phyloP scores from a whole-genome alignment of 2,113 vertebrate genomes.

The Chitala chitala region DNA sequence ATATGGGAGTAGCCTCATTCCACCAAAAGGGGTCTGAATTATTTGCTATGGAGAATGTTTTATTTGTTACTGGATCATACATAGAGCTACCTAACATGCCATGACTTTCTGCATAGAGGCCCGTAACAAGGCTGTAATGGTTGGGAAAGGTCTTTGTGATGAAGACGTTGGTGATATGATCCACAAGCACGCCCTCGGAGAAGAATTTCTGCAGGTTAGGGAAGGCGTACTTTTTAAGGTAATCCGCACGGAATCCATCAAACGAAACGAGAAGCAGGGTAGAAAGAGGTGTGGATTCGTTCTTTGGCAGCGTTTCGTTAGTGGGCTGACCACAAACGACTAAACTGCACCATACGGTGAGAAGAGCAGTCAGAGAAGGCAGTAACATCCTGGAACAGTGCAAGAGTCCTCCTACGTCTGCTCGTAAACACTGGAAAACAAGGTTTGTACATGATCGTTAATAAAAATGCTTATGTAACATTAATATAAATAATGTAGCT shows the following conservation, averaged over 20 bases:
- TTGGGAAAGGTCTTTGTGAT: conserved; percentile 96
- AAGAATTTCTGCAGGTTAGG: conserved; percentile 78
- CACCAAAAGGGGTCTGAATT: conserved; percentile 82
- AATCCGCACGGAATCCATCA: conserved; percentile 92
- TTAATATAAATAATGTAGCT: no score
- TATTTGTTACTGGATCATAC: conserved; percentile 70
- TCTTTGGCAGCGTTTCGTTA: conserved; percentile 6
- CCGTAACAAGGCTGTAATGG: conserved; percentile 92
- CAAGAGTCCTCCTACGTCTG: background rate
- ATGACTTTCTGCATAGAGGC: conserved; percentile 88
- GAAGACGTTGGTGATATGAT: conserved; percentile 78
- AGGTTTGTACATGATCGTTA: no score
- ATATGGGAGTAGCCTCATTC: conserved; percentile 79
- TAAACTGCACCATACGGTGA: conserved; percentile 43
- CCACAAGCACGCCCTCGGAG: conserved; percentile 78
- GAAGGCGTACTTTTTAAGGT: conserved; percentile 75
- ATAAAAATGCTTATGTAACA: no score
- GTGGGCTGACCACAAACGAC: conserved; percentile 23
- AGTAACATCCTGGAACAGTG: conserved; percentile 42
- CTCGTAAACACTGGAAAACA: background rate
- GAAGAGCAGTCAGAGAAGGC: conserved; percentile 32
- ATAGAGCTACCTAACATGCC: conserved; percentile 84
- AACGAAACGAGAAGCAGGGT: conserved; percentile 84
- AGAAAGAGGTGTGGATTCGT: conserved; percentile 28
- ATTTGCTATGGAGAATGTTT: conserved; percentile 58